These are phyloP conservation scores for Ailuropoda melanoleuca DNA, from an alignment of 2,113 vertebrate genomes.

Conservation along the genomic window DNA sequence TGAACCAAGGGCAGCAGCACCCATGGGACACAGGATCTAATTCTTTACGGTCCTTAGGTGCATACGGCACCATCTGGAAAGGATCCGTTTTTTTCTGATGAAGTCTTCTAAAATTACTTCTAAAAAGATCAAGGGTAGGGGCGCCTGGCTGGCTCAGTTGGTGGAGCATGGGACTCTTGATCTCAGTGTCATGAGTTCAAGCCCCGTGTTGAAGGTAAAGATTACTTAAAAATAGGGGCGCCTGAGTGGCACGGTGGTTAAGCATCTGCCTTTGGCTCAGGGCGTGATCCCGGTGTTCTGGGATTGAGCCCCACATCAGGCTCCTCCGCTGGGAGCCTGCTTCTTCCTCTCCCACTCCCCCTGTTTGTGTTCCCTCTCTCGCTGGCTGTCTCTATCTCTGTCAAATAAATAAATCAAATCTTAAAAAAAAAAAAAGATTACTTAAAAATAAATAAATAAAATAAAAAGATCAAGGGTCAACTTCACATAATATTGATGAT, in stretches of 20 bases:
- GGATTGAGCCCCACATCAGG: too few relatives aligned
- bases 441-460: neutral
- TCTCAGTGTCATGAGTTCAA: neutral
- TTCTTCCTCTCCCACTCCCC: too few relatives aligned
- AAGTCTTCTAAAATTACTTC: conserved; percentile 61
- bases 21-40: neutral
- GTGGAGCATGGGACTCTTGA: neutral
- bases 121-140: conserved; percentile 44
- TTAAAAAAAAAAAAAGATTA: too few relatives aligned
- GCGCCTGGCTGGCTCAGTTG: neutral
- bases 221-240: neutral
- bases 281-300: too few relatives aligned
- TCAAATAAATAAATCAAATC: too few relatives aligned
- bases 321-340: too few relatives aligned
- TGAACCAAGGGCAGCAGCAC: conserved; percentile 12
- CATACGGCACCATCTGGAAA: conserved; percentile 56
- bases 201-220: neutral
- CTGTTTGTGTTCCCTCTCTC: too few relatives aligned
- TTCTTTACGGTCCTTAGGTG: neutral
- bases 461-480: conserved; percentile 46
- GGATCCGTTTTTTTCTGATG: conserved; percentile 18
- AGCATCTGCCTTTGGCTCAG: too few relatives aligned
- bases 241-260: too few relatives aligned
- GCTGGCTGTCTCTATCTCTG: too few relatives aligned
- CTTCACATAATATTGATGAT: neutral